These are phyloP conservation scores for Noctilio leporinus DNA, from an alignment of 2,113 vertebrate species.

Conservation along the genomic window DNA sequence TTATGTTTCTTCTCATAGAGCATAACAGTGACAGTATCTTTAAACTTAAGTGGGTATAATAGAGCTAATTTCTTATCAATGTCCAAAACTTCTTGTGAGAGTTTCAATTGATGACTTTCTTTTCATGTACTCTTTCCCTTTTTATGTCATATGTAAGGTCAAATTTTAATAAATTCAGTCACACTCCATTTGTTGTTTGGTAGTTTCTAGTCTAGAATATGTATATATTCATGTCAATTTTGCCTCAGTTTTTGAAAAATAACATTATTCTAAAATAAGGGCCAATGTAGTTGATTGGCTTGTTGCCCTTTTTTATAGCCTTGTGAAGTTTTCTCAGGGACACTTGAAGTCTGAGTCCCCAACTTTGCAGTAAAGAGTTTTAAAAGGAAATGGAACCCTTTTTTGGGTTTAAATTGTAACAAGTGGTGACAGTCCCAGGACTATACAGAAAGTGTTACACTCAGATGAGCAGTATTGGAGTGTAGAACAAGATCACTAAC, in stretches of 20 bases:
- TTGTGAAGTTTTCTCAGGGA: neutral
- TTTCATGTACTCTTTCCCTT: neutral
- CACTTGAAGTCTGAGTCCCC: neutral
- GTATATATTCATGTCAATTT: neutral
- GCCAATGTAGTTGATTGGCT: neutral
- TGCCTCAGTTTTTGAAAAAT: neutral
- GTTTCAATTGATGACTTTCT: neutral
- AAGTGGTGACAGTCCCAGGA: neutral
- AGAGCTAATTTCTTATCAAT: neutral
- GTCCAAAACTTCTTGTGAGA: neutral
- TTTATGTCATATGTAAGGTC: neutral
- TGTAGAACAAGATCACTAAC: neutral
- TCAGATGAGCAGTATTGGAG: neutral
- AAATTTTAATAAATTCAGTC: neutral
- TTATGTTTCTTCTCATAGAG: neutral
- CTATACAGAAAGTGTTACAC: neutral
- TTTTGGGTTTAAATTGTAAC: neutral
- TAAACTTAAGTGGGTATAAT: neutral
- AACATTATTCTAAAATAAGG: neutral
- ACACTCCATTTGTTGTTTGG: neutral
- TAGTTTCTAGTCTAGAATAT: neutral
- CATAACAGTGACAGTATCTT: neutral
- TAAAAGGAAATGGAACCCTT: neutral
- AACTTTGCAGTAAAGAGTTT: neutral
- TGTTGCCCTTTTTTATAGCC: neutral